Conservation (phyloP, 1,140 invertebrate genomes). For the Neodiprion fabricii region DNA sequence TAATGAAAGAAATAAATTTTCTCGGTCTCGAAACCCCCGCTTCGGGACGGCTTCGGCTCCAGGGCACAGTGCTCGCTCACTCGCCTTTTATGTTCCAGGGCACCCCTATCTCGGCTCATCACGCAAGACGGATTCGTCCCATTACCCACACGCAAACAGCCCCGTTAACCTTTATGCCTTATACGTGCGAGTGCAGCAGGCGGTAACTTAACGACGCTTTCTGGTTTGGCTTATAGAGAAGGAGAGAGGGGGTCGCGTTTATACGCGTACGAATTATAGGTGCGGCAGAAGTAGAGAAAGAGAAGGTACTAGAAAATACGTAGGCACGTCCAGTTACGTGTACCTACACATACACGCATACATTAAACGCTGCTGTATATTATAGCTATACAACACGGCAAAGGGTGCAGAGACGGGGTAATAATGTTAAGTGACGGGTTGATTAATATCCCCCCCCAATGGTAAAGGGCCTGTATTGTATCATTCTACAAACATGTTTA, state of each 20-base stretch:
- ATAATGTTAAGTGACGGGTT: neutral
- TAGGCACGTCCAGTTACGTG: too few relatives aligned
- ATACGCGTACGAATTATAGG: too few relatives aligned
- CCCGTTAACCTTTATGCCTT: conserved; percentile 43
- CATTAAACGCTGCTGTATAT: neutral
- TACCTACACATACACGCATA: neutral
- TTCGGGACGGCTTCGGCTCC: conserved; percentile 24
- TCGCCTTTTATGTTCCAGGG: conserved; percentile 22
- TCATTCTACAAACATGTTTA: conserved; percentile 64
- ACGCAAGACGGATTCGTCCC: conserved; percentile 43
- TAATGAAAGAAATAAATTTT: conserved; percentile 66
- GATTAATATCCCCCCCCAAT: neutral
- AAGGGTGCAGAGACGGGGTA: neutral
- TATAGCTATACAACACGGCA: neutral
- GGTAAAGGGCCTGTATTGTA: conserved; percentile 15
- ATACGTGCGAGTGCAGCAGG: conserved; percentile 20
- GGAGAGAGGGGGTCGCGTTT: conserved; percentile 29
- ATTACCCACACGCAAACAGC: conserved; percentile 43
- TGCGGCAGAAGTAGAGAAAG: too few relatives aligned
- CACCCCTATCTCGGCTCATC: neutral
- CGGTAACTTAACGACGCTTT: neutral
- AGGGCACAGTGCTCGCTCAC: conserved; percentile 36
- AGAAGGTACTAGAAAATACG: too few relatives aligned
- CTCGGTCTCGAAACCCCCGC: conserved; percentile 31
- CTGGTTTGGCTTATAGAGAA: conserved; percentile 28